A percentile compares a stretch with the other conserved stretches of the same genome.
phyloP scores from a whole-genome alignment of 2,113 vertebrate species.

The Ifrita kowaldi region DNA sequence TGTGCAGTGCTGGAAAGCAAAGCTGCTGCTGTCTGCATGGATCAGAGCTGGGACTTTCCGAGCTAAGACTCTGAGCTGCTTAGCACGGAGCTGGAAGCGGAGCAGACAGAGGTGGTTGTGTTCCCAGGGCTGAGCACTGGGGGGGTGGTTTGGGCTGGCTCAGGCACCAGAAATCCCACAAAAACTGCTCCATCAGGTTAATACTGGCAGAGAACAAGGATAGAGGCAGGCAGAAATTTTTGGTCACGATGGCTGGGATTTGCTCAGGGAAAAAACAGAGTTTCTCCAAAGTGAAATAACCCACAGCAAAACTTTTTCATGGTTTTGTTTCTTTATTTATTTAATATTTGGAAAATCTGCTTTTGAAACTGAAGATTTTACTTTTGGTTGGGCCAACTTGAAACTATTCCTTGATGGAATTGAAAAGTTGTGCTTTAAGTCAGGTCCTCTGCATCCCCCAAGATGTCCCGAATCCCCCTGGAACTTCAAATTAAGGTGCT shows the following conservation, averaged over 20 bases:
- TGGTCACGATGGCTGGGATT: accelerated
- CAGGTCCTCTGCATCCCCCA: background rate
- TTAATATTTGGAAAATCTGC: background rate
- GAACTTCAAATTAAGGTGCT: background rate
- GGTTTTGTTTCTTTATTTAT: background rate
- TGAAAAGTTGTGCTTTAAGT: background rate
- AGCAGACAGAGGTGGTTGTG: background rate
- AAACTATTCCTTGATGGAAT: background rate
- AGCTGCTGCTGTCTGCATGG: conserved; percentile 2
- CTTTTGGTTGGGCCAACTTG: background rate
- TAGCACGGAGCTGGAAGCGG: background rate
- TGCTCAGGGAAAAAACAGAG: background rate
- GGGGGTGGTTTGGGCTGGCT: background rate
- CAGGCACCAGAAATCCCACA: background rate
- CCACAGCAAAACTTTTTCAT: background rate
- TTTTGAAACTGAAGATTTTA: background rate
- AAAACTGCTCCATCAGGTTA: background rate
- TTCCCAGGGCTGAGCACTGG: background rate
- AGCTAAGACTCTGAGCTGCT: conserved; percentile 34
- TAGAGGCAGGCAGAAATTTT: background rate
- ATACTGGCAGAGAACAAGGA: background rate
- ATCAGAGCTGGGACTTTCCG: background rate
- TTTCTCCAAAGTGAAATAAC: background rate
- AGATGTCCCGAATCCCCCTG: background rate
- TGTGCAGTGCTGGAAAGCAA: background rate